Percentiles rank a stretch among this genome's conserved stretches.
phyloP scores from a whole-genome alignment of 2,113 vertebrate species.

The Nycticryphes semicollaris region DNA sequence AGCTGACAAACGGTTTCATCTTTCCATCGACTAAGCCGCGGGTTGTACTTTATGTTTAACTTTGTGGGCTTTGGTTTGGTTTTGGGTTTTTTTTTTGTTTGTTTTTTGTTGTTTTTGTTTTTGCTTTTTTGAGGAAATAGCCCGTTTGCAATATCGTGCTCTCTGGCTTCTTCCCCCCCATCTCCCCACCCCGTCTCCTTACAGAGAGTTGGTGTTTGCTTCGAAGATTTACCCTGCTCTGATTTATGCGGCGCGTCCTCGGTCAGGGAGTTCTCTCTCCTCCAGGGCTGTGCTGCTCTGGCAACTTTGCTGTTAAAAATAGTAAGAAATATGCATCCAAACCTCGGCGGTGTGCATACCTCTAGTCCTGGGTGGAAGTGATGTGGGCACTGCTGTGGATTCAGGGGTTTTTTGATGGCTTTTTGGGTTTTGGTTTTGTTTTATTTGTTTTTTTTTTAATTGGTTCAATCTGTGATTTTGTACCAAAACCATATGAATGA shows the following conservation, averaged over 20 bases:
- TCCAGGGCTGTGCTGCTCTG: neutral
- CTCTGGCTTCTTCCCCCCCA: neutral
- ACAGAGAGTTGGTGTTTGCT: neutral
- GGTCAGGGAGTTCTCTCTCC: neutral
- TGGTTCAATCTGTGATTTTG: neutral
- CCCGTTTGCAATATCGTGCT: neutral
- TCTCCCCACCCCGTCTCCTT: neutral
- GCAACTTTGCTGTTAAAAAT: slow-evolving; percentile 5
- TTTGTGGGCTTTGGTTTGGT: neutral
- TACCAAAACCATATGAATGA: neutral
- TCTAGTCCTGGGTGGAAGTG: neutral
- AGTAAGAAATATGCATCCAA: neutral
- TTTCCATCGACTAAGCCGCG: neutral
- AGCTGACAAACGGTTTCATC: neutral
- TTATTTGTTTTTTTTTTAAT: neutral
- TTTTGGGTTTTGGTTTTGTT: neutral
- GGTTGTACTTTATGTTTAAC: neutral
- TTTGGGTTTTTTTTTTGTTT: no score
- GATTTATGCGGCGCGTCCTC: neutral
- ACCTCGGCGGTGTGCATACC: neutral
- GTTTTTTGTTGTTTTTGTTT: no score
- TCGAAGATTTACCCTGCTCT: neutral
- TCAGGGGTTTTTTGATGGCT: no score
- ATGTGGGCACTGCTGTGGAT: neutral
- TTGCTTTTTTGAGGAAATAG: neutral